Base-by-base conservation (phyloP, 2,797 vertebrate species). In the Spea hammondii region DNA sequence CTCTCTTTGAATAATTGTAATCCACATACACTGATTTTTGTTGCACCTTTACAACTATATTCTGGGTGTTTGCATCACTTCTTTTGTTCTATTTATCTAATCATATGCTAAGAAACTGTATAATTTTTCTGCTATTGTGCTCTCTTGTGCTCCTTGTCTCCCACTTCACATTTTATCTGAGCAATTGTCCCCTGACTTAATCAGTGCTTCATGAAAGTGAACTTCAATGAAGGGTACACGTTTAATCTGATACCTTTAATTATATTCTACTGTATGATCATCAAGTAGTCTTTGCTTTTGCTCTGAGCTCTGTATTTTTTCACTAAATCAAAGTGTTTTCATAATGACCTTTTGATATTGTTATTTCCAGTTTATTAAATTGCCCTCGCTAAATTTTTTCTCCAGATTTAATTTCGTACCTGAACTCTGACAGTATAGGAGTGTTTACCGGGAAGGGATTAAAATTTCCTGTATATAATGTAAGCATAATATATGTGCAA, bases 141-240 rank as follows among this genome's bases (percentile, higher is more conserved):
- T 70, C 51, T 70, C 45, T 13, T 9, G 7, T 73, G 46, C n/a
- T 32, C 8, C 55, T 73, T 60, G 17, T 48, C 57, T 45, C 32
- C 62, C 46, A 47, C 45, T 59, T 73, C n/a, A 59, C 44, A 48
- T 73, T 47, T 54, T 62, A 14, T 65, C 45, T 60, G 32, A 62
- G 75, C n/a, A 70, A 70, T 77, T 77, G 66, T 67, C 48, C 55
- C 6, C 17, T 59, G 75, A 59, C 5, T 73, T 65, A 62, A 53
- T 46, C 64, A 68, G 47, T 51, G 53, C 53, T 60, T 72, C 51
- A 71, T 44, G 10, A 48, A 72, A 72, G 72, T 57, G 32, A 71
- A 64, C 67, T 44, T 59, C 13, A 14, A 13, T 49, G 2, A 48
- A 72, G 51, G 70, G 65, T 55, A 79, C 46, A 5, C 49, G 12